Evolutionary conservation across 1,140 invertebrate species (phyloP), one percentile per base, ranked within the genome.

Genomic region (Orchestia grillus): DNA sequence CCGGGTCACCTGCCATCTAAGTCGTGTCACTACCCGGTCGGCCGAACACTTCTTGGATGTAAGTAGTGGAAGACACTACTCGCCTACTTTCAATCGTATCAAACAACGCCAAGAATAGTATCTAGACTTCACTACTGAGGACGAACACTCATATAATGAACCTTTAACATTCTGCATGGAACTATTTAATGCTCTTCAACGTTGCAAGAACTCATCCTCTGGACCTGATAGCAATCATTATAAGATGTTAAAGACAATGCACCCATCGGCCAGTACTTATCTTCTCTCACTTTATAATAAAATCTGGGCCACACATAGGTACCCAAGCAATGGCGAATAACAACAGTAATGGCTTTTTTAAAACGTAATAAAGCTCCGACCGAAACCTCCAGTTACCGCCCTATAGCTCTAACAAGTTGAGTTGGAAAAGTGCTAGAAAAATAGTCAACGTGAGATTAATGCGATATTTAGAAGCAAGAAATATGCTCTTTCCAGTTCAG

Each of bases 321-420:
- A 41, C 90, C 90, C 44, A 92, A 19, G 41, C 6, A 44, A 44
- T 92, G 90, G 90, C 41, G 41, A 43, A 4, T 44, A 23, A 42
- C 90, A 8, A 92, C 44, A 41, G 44, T 92, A 23, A 15, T 92
- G 6, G 41, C 90, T 11, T 44, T 92, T 36, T 42, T 44, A 8
- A 92, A 92, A 44, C 90, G 19, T 36, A 92, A 92, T 92, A 92
- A 92, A 44, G 4, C 41, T 8, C 41, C 23, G 1, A 92, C 90
- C 8, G 44, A 92, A 23, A 8, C 90, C 3, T 44, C 90, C 41
- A 92, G 44, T 44, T 92, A 92, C 43, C 43, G 90, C 41, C 90
- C 90, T 36, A 92, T 92, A 42, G 90, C 90, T 11, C 43, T 92
- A 42, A 92, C 90, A 28, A 92, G 90, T 36, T 92, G 90, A 11